Conservation (phyloP, 2,113 vertebrate species). For the Formicarius rufipectus region DNA sequence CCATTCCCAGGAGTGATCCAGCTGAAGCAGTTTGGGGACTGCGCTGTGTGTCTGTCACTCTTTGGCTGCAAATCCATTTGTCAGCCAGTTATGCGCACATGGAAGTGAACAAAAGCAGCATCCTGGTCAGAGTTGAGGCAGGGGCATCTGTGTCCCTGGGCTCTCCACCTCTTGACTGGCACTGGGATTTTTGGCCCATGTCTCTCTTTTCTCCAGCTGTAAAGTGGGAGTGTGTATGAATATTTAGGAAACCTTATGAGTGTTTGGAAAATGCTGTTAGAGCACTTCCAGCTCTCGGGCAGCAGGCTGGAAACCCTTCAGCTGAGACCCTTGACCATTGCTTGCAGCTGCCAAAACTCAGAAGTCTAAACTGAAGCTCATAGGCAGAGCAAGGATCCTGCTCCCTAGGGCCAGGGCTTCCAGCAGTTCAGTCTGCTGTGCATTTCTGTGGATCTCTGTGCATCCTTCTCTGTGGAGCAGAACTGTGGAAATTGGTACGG, state of each 20-base stretch:
- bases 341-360: not conserved
- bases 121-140: not conserved
- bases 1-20: not conserved
- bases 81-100: not conserved
- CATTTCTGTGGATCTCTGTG: not conserved
- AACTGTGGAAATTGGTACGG: rapidly evolving
- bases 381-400: rapidly evolving
- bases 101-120: slow-evolving; percentile 17
- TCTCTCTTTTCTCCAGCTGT: not conserved
- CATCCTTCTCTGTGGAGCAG: not conserved
- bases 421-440: not conserved
- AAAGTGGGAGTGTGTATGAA: not conserved
- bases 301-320: not conserved
- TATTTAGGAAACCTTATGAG: not conserved
- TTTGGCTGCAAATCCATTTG: slow-evolving; percentile 40
- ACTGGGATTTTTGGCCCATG: not conserved
- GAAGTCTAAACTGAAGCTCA: not conserved
- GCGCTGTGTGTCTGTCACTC: slow-evolving; percentile 40
- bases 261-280: not conserved
- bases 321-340: not conserved
- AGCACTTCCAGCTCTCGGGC: not conserved
- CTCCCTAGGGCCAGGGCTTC: not conserved
- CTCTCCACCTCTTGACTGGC: not conserved
- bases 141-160: not conserved
- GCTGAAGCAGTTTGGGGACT: slow-evolving; percentile 15